These are phyloP conservation scores for Epinephelus malabaricus DNA, from an alignment of 2,797 vertebrate species.

Conservation along the genomic window DNA sequence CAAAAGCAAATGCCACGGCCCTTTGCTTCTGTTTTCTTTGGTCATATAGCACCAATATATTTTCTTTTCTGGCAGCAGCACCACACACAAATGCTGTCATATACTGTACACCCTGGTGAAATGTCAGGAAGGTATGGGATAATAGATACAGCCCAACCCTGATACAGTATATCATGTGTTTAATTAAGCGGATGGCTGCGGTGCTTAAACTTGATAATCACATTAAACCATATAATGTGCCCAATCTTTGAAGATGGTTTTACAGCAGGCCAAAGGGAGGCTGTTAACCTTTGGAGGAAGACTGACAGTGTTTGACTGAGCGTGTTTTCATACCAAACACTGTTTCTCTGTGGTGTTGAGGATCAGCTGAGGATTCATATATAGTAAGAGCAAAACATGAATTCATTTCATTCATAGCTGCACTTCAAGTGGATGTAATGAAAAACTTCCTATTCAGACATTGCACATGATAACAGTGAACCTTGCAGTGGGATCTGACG, in stretches of 20 bases:
- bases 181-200: conserved; percentile 50
- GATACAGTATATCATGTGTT: conserved; percentile 41
- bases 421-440: neutral
- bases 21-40: no score
- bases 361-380: neutral
- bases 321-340: conserved; percentile 8
- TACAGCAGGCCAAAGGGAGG: conserved; percentile 43
- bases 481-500: neutral
- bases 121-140: no score
- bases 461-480: conserved; percentile 7
- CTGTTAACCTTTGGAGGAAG: conserved; percentile 66
- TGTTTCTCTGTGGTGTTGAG: conserved; percentile 1
- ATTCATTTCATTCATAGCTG: neutral
- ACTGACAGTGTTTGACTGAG: conserved; percentile 47
- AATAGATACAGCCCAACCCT: no score
- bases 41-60: no score
- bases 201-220: conserved; percentile 41
- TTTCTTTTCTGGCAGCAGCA: no score
- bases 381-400: neutral
- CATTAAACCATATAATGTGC: conserved; percentile 57
- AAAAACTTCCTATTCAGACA: neutral
- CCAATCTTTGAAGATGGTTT: conserved; percentile 64
- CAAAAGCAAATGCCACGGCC: no score
- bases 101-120: no score
- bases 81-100: no score